Base-by-base conservation (phyloP, 2,888 invertebrate species). In the Neoscelio sp. region DNA sequence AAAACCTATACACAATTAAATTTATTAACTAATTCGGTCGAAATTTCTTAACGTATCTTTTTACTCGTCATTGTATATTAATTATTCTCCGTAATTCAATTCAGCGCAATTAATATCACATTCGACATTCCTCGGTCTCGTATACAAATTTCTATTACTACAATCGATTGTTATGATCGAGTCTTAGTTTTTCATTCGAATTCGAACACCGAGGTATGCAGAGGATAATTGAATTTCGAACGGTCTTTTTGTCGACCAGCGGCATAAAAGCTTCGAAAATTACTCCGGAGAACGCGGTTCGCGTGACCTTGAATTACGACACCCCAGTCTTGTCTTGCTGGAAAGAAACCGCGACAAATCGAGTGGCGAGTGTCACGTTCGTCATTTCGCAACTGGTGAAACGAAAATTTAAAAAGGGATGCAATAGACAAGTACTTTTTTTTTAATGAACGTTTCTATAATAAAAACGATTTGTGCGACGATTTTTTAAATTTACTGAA, bases 311-410 rank as follows among this genome's bases (percentile, higher is more conserved):
- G 76, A 64, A 76, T 76, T 62, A 33, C 70, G 50, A 48, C 62
- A 76, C 35, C 12, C 40, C 17, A 23, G 50, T 13, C n/a, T 8
- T 54, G 67, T 52, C 60, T 50, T 46, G 58, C 33, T 54, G 40
- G 52, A 64, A 64, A 56, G 70, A 70, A 76, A 70, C 68, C 76
- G 76, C 76, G 68, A 68, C 68, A 70, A 70, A 76, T 76, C 56
- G 35, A 18, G 23, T 28, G 17, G n/a, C 50, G 48, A 30, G 56
- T 58, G 74, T 65, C 65, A 65, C 74, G 65, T 65, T 65, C 33
- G 23, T 48, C 20, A 15, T 73, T 56, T 20, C 52, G 67, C 44
- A 67, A 74, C 18, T 46, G 35, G 62, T 44, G 71, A 62, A 71
- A 70, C 54, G 54, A 46, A 50, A 58, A 50, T n/a, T n/a, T 13